These are phyloP conservation scores for Prionace glauca DNA, from an alignment of 2,797 vertebrate species.

Conservation along the genomic window DNA sequence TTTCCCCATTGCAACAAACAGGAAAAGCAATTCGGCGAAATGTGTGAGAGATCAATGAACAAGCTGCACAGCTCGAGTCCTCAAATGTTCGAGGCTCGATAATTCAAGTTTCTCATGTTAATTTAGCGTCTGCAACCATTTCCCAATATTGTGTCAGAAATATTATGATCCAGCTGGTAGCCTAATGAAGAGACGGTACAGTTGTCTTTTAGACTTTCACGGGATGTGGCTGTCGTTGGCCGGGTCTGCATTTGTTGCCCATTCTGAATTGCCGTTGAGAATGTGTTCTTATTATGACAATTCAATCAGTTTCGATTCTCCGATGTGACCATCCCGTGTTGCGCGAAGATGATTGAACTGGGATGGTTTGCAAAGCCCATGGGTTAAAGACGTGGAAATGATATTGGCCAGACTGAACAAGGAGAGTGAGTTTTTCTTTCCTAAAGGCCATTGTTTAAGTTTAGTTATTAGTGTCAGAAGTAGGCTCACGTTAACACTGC, in stretches of 20 bases:
- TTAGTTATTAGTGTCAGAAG: too few relatives aligned
- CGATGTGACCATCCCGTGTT: neutral
- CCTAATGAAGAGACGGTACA: neutral
- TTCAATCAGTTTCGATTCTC: neutral
- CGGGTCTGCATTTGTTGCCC: too few relatives aligned
- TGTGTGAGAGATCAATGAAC: neutral
- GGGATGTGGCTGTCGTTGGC: too few relatives aligned
- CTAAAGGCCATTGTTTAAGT: neutral
- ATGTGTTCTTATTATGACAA: neutral
- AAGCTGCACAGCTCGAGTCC: neutral
- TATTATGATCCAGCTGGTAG: neutral
- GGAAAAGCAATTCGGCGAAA: neutral
- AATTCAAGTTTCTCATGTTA: neutral
- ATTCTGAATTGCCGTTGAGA: too few relatives aligned
- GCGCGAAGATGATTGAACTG: neutral
- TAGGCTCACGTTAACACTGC: too few relatives aligned
- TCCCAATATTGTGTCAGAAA: neutral
- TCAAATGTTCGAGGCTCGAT: neutral
- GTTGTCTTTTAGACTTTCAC: too few relatives aligned
- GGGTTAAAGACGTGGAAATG: neutral
- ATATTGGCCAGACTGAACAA: neutral
- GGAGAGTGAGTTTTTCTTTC: neutral
- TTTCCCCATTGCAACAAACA: neutral
- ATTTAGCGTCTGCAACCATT: neutral
- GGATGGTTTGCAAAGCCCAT: neutral